Percentiles rank a stretch among this genome's conserved stretches.
These are phyloP conservation scores for Pitangus sulphuratus DNA, from an alignment of 2,797 vertebrate species.

Conservation along the genomic window DNA sequence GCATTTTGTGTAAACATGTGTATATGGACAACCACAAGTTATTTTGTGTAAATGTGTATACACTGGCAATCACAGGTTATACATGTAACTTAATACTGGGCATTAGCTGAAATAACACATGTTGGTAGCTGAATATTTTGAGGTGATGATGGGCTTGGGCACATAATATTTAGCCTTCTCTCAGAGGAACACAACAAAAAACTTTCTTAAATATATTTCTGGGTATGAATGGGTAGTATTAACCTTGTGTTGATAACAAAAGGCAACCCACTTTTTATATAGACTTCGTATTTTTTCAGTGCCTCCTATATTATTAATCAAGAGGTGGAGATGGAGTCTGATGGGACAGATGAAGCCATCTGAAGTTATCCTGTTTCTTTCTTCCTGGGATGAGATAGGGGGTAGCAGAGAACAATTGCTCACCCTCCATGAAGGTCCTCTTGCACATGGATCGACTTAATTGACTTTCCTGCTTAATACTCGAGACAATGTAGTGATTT, in stretches of 20 bases:
- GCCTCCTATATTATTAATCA: background rate
- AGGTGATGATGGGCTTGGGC: background rate
- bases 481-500: background rate
- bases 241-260: background rate
- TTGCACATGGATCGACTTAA: background rate
- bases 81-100: background rate
- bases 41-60: background rate
- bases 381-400: background rate
- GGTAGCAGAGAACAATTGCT: background rate
- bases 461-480: constrained; percentile 21
- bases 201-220: background rate
- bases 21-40: background rate
- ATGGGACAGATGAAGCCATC: background rate
- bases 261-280: background rate
- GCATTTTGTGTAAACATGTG: background rate
- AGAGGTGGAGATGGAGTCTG: background rate
- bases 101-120: background rate
- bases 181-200: background rate
- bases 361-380: background rate
- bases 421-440: background rate
- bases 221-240: background rate
- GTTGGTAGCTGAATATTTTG: background rate
- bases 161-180: background rate
- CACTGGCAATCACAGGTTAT: background rate
- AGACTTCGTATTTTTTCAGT: background rate